phyloP scores from a whole-genome alignment of 2,797 vertebrate species.

The Tiaroga cobitis region DNA sequence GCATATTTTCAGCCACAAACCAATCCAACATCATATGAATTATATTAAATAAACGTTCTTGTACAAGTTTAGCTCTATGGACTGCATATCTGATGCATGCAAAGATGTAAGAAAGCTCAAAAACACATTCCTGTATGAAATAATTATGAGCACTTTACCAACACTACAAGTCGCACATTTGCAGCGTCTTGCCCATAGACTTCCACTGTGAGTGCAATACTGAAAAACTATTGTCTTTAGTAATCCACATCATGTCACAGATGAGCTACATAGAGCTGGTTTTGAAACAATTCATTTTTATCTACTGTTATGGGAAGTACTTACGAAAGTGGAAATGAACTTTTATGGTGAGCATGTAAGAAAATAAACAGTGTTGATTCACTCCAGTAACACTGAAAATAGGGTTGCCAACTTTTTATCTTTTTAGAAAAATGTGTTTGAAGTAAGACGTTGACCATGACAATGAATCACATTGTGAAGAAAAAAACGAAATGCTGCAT shows the following conservation, averaged over 20 bases:
- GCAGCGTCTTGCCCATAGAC: not conserved
- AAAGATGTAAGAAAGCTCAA: not conserved
- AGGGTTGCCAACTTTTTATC: not conserved
- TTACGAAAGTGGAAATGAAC: not conserved
- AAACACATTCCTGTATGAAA: not conserved
- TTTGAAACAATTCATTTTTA: not conserved
- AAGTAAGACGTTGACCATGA: not conserved
- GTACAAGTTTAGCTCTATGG: not conserved
- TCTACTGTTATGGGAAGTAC: not conserved
- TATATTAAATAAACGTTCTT: not conserved
- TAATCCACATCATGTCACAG: not conserved
- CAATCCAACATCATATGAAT: constrained; percentile 1
- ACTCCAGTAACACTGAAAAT: not conserved
- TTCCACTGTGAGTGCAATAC: not conserved
- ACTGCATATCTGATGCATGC: not conserved
- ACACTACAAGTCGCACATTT: not conserved
- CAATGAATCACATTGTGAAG: not conserved
- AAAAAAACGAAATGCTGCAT: not conserved
- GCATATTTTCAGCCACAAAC: constrained; percentile 1
- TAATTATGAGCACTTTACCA: not conserved
- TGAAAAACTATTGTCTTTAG: not conserved
- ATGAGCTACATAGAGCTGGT: not conserved
- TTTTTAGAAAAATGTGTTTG: not conserved
- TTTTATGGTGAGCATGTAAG: not conserved
- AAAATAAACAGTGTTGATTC: not conserved